Base-by-base conservation (phyloP, 2,797 vertebrate species). In the Leptoclinus maculatus region DNA sequence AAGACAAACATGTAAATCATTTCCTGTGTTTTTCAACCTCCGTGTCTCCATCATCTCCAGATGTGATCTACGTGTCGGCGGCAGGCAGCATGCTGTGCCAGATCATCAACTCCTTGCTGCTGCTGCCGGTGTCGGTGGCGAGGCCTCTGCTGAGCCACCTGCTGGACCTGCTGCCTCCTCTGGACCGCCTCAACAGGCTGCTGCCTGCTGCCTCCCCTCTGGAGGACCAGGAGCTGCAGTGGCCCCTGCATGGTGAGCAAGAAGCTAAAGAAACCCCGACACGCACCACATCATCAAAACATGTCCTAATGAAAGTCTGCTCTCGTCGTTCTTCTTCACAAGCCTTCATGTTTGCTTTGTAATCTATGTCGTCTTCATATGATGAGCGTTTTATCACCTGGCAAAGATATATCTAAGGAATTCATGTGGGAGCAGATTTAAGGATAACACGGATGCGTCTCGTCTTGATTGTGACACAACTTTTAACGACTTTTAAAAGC, bases 81-180 rank as follows among this genome's bases (percentile, higher is more conserved):
- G 97, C 98, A 2, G 98, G 98, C 82, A 98, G 98, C 75, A 99
- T 99, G 98, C 94, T 99, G 56, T 98, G 97, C 80, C 98, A 99
- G 89, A 99, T 99, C 62, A 88, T 96, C 82, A 99, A 98, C 88
- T 97, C 98, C 0, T 66, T 99, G 38, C 90, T 99, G 82, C 89
- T 99, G 70, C 95, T 99, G 59, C 97, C 98, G 0, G 98, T 98
- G 66, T 97, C 97, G 0, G 97, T 99, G 84, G 97, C 97, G 39
- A 95, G 97, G 56, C 97, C 98, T 63, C 90, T 99, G 79, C 76
- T 99, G 83, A 96, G 96, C 90, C 96, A 95, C 79, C 93, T 99
- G n/a, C 90, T 99, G 59, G 98, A 98, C 88, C 94, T 99, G 70
- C 93, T 99, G 87, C 97, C 97, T 0, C 97, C 98, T 36, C 94